phyloP scores from a whole-genome alignment of 2,113 vertebrate genomes.

The Phoenicopterus ruber region DNA sequence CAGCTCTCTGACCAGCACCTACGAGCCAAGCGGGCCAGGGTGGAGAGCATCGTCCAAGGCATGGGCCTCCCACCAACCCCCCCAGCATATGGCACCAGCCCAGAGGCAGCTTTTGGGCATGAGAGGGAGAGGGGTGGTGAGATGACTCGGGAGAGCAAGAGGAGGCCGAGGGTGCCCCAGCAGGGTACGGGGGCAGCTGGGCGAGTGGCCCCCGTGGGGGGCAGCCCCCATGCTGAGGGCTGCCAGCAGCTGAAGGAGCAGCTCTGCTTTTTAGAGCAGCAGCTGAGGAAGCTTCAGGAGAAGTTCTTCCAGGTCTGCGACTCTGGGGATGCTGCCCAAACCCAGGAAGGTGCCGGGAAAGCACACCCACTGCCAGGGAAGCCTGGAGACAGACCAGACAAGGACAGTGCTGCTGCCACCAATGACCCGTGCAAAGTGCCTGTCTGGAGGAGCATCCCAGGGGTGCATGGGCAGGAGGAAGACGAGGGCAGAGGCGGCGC shows the following conservation, averaged over 20 bases:
- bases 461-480: not conserved
- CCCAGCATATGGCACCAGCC: not conserved
- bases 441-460: not conserved
- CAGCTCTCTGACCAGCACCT: slow-evolving; percentile 76
- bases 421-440: not conserved
- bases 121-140: slow-evolving; percentile 58
- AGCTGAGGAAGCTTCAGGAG: slow-evolving; percentile 83
- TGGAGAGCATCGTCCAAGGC: slow-evolving; percentile 90
- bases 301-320: slow-evolving; percentile 81
- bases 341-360: not conserved
- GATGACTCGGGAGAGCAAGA: slow-evolving; percentile 77
- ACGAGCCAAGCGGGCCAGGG: slow-evolving; percentile 87
- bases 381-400: not conserved
- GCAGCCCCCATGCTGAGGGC: slow-evolving; percentile 69
- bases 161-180: slow-evolving; percentile 81
- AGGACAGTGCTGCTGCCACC: not conserved
- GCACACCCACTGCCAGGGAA: not conserved
- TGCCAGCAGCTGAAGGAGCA: slow-evolving; percentile 84
- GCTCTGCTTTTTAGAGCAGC: slow-evolving; percentile 84
- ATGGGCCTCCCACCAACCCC: slow-evolving; percentile 81
- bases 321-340: slow-evolving; percentile 52
- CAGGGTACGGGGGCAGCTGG: not conserved
- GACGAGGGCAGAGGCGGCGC: slow-evolving; percentile 1
- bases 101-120: slow-evolving; percentile 48
- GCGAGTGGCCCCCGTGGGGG: not conserved